Evolutionary conservation across 2,113 vertebrate species (phyloP).

Genomic region (Epinephelus lanceolatus): DNA sequence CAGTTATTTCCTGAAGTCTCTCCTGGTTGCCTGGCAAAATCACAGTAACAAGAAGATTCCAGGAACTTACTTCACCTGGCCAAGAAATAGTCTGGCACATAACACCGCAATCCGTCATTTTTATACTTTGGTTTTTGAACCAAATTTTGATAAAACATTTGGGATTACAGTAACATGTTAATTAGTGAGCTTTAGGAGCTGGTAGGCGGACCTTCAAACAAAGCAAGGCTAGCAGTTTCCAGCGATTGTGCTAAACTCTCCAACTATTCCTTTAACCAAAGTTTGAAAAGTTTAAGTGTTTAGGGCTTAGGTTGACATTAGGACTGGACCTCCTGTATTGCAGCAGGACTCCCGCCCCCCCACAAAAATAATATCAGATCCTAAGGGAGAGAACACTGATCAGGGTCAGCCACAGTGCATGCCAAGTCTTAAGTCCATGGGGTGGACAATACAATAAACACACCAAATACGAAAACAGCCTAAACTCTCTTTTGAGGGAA

Average conservation of each 20-base stretch:
- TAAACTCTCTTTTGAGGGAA: constrained; percentile 6
- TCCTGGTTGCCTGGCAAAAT: no score
- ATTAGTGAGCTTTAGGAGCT: not conserved
- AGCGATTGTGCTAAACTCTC: no score
- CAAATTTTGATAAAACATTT: no score
- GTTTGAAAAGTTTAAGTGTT: not conserved
- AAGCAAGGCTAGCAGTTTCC: no score
- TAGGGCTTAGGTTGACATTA: not conserved
- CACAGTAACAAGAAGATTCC: not conserved
- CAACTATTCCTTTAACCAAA: not conserved
- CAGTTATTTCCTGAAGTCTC: no score
- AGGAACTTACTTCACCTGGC: not conserved
- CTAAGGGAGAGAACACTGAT: constrained; percentile 25
- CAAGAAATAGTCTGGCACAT: not conserved
- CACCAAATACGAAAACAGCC: constrained; percentile 8
- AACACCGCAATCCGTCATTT: not conserved
- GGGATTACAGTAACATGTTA: not conserved
- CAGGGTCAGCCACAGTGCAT: constrained; percentile 40
- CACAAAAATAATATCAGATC: not conserved
- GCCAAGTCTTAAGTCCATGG: not conserved
- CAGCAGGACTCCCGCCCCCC: not conserved
- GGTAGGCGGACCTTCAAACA: no score
- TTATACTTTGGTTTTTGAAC: no score
- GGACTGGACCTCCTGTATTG: not conserved
- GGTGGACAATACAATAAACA: constrained; percentile 4